A percentile compares a stretch with the other conserved stretches of the same genome.
Evolutionary conservation across 2,888 invertebrate genomes (phyloP).

Genomic region (Eupithecia subfuscata): DNA sequence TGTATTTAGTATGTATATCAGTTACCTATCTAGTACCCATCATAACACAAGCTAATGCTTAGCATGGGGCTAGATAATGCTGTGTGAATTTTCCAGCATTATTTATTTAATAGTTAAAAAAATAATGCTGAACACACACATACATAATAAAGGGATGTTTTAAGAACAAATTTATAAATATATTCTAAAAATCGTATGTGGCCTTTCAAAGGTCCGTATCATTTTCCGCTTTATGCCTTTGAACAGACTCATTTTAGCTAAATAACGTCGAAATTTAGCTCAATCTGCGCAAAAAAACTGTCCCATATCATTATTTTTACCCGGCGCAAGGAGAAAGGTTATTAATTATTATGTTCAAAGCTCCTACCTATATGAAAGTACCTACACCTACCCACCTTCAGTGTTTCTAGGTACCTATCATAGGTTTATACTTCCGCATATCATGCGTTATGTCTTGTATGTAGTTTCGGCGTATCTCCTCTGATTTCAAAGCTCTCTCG

Average conservation of each 20-base stretch:
- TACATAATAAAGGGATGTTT: too few relatives aligned
- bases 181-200: too few relatives aligned
- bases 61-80: background rate
- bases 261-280: too few relatives aligned
- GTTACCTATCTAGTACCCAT: background rate
- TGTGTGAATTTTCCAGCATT: background rate
- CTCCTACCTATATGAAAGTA: background rate
- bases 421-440: background rate
- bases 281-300: background rate
- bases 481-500: conserved; percentile 8
- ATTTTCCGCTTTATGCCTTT: too few relatives aligned
- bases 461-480: background rate
- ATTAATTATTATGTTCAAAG: background rate
- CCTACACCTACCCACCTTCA: background rate
- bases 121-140: too few relatives aligned
- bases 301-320: background rate
- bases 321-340: background rate
- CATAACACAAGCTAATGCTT: background rate
- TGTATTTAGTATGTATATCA: background rate
- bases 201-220: too few relatives aligned
- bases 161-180: too few relatives aligned
- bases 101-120: too few relatives aligned
- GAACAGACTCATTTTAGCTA: too few relatives aligned
- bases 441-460: background rate
- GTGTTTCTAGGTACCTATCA: background rate